Evolutionary conservation across 2,113 vertebrate species (phyloP), one percentile per base, ranked within the genome.

Genomic region (Phalacrocorax pelagicus): DNA sequence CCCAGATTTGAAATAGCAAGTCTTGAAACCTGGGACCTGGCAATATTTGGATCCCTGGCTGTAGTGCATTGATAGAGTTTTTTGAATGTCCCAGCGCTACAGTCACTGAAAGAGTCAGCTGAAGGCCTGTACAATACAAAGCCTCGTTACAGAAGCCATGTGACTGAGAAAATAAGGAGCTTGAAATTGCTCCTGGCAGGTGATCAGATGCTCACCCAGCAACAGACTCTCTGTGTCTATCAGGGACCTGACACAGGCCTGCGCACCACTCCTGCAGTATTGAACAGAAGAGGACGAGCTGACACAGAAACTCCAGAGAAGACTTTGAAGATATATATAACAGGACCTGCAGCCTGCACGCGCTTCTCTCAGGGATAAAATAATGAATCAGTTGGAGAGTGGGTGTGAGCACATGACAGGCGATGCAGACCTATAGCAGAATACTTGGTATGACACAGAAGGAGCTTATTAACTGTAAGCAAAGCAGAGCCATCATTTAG

Each of bases 321-420:
- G 85, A 61, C 44, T 82, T 71, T 73, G 85, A 61, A 94, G 59
- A 46, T 74, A 34, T 63, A 44, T 81, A 66, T 81, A 85, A 51
- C 70, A 87, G 21, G 71, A 80, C 88, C 85, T 79, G 79, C 88
- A 93, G 90, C 36, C 70, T 86, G 62, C 88, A 88, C 4, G 2
- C 40, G 40, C 36, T 82, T 80, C 74, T 96, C 29, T 52, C 79
- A 55, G 54, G 44, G 71, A 72, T 57, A 59, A 90, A 92, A 89
- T 36, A 87, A 90, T 93, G 61, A 94, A 97, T 91, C 85, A 63
- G 88, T 85, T 63, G 49, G 49, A 86, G 82, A 94, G 81, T 86
- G 85, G 81, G 85, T 92, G 62, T 0, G 0, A 94, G 79, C 79
- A 52, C 66, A 90, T 61, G 88, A 86, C 55, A 27, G 40, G 79